phyloP scores from a whole-genome alignment of 2,113 vertebrate species.

The Channa maculata region DNA sequence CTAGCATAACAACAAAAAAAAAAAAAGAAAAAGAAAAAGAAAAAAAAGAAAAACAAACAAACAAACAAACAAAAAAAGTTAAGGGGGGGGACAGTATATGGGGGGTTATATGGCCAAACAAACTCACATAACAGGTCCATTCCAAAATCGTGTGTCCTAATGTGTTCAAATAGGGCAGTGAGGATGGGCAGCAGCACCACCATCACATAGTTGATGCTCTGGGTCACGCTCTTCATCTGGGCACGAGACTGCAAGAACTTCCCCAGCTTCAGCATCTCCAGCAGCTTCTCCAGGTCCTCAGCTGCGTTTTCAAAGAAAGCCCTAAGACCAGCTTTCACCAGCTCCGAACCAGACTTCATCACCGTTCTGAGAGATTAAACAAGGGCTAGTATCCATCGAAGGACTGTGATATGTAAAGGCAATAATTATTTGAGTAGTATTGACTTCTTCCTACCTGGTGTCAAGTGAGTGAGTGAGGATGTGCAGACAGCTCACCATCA shows the following conservation, averaged over 20 bases:
- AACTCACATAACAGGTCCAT: constrained; percentile 92
- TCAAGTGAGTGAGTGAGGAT: constrained; percentile 95
- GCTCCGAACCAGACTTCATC: constrained; percentile 96
- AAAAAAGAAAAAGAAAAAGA: too few relatives aligned
- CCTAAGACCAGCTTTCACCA: constrained; percentile 92
- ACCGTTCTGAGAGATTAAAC: constrained; percentile 86
- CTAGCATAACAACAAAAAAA: too few relatives aligned
- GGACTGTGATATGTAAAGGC: background rate
- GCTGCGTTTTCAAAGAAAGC: constrained; percentile 96
- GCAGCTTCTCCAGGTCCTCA: constrained; percentile 93
- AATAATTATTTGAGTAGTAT: background rate
- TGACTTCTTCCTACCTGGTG: constrained; percentile 81
- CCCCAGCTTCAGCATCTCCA: constrained; percentile 95
- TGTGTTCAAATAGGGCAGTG: constrained; percentile 94
- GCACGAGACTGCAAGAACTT: constrained; percentile 95
- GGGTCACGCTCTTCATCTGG: constrained; percentile 94
- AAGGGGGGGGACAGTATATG: too few relatives aligned
- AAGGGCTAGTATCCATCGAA: background rate
- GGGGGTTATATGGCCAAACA: background rate
- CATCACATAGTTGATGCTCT: constrained; percentile 95
- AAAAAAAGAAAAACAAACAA: too few relatives aligned
- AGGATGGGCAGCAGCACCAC: constrained; percentile 93
- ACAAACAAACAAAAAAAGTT: too few relatives aligned
- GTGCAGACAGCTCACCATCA: constrained; percentile 97
- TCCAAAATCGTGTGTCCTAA: constrained; percentile 90